These are phyloP conservation scores for Ctenochaetus hawaiiensis DNA, from an alignment of 2,797 vertebrate genomes.

Conservation along the genomic window DNA sequence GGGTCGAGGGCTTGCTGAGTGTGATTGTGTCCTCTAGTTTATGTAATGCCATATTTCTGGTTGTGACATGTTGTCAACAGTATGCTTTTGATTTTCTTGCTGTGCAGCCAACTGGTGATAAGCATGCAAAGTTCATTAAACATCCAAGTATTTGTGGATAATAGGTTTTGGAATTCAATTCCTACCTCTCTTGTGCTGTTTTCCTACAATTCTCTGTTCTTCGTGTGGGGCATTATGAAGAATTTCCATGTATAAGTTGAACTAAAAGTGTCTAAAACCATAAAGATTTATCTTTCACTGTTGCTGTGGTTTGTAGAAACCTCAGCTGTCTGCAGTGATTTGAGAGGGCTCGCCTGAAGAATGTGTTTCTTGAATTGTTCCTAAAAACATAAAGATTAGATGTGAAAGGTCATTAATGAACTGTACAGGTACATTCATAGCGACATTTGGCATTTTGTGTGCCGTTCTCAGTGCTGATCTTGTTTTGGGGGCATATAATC, in stretches of 20 bases:
- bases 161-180: slow-evolving; percentile 64
- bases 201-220: slow-evolving; percentile 47
- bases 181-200: slow-evolving; percentile 68
- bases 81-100: slow-evolving; percentile 58
- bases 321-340: slow-evolving; percentile 38
- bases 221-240: slow-evolving; percentile 69
- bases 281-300: slow-evolving; percentile 33
- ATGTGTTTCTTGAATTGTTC: slow-evolving; percentile 47
- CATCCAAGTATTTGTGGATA: slow-evolving; percentile 53
- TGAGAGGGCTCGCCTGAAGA: slow-evolving; percentile 39
- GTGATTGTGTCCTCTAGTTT: slow-evolving; percentile 60
- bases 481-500: slow-evolving; percentile 49
- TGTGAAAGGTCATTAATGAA: slow-evolving; percentile 59
- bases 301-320: slow-evolving; percentile 28
- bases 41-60: slow-evolving; percentile 66
- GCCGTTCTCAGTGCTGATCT: slow-evolving; percentile 52
- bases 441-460: slow-evolving; percentile 70
- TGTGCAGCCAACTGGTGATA: slow-evolving; percentile 62
- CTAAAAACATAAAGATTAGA: slow-evolving; percentile 49
- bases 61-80: slow-evolving; percentile 58
- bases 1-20: slow-evolving; percentile 49
- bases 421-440: slow-evolving; percentile 24
- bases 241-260: slow-evolving; percentile 37
- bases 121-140: slow-evolving; percentile 72
- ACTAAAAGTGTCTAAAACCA: slow-evolving; percentile 22